Conservation (phyloP, 1,140 invertebrate species). For the Periplaneta americana region DNA sequence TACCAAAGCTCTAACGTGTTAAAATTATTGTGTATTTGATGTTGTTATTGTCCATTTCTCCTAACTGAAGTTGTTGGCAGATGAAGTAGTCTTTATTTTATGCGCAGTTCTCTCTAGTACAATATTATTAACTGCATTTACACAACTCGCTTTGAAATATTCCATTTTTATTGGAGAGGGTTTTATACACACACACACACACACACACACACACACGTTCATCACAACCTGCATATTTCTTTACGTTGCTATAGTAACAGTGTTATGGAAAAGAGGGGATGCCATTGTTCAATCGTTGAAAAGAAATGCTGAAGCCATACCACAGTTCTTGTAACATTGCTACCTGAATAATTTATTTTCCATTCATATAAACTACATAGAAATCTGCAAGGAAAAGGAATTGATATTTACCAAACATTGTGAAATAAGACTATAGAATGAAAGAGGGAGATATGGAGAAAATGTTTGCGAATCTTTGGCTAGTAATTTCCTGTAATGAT, state of each 20-base stretch:
- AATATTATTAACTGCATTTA: neutral
- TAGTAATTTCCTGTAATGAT: no score
- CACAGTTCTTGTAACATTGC: neutral
- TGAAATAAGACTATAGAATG: no score
- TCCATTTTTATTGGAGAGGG: neutral
- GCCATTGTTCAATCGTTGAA: neutral
- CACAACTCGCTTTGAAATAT: neutral
- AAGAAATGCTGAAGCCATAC: neutral
- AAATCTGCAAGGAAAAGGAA: neutral
- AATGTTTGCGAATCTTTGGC: no score
- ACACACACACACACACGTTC: neutral
- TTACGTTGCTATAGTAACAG: neutral
- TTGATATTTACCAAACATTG: neutral
- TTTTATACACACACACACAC: neutral
- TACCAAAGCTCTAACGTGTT: no score
- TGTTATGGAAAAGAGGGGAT: neutral
- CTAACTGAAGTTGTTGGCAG: no score
- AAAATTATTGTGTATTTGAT: no score
- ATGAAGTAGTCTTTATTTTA: neutral
- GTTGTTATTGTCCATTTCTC: no score
- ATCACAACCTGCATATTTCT: neutral
- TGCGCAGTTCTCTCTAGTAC: neutral
- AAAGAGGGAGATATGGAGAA: no score
- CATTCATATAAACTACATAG: neutral
- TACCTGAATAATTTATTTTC: neutral